Base-by-base conservation (phyloP, 2,113 vertebrate genomes). In the Odocoileus hemionus region DNA sequence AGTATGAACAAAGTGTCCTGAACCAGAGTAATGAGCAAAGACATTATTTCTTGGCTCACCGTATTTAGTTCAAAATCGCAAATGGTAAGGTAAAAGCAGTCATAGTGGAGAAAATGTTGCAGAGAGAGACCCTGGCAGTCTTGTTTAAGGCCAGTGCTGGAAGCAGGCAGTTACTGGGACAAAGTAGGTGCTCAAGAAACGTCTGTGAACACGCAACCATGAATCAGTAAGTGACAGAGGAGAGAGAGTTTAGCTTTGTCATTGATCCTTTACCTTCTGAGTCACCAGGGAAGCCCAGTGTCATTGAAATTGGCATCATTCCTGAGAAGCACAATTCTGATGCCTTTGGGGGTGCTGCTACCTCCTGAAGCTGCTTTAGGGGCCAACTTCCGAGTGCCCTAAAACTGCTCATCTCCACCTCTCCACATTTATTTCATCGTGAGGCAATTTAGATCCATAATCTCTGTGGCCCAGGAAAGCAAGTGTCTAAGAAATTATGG, bases 121-220 rank as follows among this genome's bases (percentile, higher is more conserved):
- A 94, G 54, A 17, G 43, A 47, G 79, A n/a, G 23, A 30, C 2
- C 6, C 45, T 52, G 78, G n/a, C 52, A 52, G 15, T 60, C 45
- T 82, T 25, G 28, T 28, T 64, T 26, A 70, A 45, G 61, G 57
- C 17, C 60, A 45, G 78, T 3, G 5, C 70, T 91, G 7, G 39
- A 45, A 61, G n/a, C 47, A 14, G 83, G 17, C 10, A 26, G 25
- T 67, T 67, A 19, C 67, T 70, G 64, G 79, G 39, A 67, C 50
- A 39, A 67, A 93, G 91, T 80, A 96, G 92, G 5, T 84, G 14
- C 92, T 93, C 94, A 97, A 10, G 60, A 85, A 91, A 70, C n/a
- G 13, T 76, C 55, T 50, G 60, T 28, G 94, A 64, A 82, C n/a
- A 52, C 45, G 52, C 17, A 21, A 15, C 14, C 21, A 3, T 3